Conservation (phyloP, 2,797 vertebrate species). For the Scolopax rusticola region DNA sequence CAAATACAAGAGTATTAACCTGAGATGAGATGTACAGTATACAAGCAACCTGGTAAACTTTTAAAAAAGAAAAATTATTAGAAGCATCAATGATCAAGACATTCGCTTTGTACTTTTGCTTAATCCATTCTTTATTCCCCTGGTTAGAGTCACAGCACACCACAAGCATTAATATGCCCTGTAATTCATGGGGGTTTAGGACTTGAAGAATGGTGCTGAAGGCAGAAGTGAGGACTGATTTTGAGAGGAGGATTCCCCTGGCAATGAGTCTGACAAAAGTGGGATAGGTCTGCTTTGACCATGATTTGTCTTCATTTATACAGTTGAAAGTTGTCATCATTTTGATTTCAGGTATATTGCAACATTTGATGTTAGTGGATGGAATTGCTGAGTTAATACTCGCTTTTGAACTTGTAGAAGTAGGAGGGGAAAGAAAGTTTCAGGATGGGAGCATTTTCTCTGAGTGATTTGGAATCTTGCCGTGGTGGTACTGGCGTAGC, state of each 20-base stretch:
- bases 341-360: background rate
- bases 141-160: background rate
- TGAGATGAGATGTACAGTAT: background rate
- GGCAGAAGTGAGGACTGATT: background rate
- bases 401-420: background rate
- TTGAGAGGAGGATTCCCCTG: background rate
- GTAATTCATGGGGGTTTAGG: background rate
- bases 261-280: background rate
- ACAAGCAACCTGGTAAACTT: background rate
- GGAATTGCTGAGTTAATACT: background rate
- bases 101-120: background rate
- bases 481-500: background rate
- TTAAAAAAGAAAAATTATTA: background rate
- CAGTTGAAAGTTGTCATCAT: background rate
- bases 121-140: background rate
- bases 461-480: background rate
- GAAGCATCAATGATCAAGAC: background rate
- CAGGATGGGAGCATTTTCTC: background rate
- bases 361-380: background rate
- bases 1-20: conserved; percentile 17
- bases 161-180: background rate
- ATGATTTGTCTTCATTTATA: background rate
- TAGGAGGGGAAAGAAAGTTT: background rate
- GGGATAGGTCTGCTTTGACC: background rate
- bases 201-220: background rate